Base-by-base conservation (phyloP, 2,797 vertebrate genomes). In the Sebastiscus tertius region DNA sequence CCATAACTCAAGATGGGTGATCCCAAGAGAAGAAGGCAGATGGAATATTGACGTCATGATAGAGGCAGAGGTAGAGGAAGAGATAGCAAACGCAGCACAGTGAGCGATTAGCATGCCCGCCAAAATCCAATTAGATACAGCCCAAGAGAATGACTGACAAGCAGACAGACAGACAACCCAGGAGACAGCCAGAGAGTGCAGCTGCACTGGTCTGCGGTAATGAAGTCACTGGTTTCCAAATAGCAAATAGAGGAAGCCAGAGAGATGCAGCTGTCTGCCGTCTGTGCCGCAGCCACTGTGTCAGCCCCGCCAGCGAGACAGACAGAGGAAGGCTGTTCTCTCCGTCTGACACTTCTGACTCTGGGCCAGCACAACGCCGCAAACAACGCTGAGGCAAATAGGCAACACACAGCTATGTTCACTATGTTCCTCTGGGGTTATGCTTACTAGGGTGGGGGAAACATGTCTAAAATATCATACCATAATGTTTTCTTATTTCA, bases 191-290 rank as follows among this genome's bases (percentile, higher is more conserved):
- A 87, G 79, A 81, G 83, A 91, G 88, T 86, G 87, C 91, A 94
- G 93, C 89, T 93, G 94, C 86, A 80, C 87, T 81, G 84, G 85
- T 90, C 92, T 90, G 92, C 73, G 93, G 93, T 94, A 89, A 95
- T 95, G 93, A 95, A 96, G 93, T 96, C 95, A 95, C 90, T 88
- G 88, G 85, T 94, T 93, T 95, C 90, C 92, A 94, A 93, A 94
- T 92, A 95, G 93, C 89, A 92, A 90, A 92, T 72, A 93, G 81
- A 93, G 90, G 89, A 93, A 94, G 87, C 91, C 86, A 89, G 86
- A 89, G 89, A 86, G 88, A 86, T 91, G 89, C 94, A 95, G 94
- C 93, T 95, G 95, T 96, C 93, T 93, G 91, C 83, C 82, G 92
- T 94, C 95, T 95, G 93, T 86, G 94, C 91, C 90, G 78, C 94